Evolutionary conservation across 2,113 vertebrate species (phyloP).

Genomic region (Calidris pygmaea): DNA sequence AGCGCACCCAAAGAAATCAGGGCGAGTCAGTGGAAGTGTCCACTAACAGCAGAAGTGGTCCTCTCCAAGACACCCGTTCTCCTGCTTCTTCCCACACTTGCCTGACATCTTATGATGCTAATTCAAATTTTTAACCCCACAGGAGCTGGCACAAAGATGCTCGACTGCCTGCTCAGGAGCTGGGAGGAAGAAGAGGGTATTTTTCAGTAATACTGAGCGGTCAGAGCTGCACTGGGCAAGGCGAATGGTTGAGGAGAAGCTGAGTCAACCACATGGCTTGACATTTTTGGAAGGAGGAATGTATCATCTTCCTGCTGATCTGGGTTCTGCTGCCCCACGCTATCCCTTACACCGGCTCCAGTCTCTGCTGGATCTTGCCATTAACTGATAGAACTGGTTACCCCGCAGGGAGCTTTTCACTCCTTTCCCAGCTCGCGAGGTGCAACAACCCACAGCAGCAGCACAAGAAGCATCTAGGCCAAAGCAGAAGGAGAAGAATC

Average conservation of each 20-base stretch:
- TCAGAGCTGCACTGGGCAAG: not conserved
- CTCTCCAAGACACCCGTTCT: not conserved
- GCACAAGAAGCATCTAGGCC: not conserved
- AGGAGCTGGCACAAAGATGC: not conserved
- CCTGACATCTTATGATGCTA: not conserved
- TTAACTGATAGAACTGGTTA: not conserved
- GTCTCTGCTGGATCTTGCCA: not conserved
- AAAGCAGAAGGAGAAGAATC: not conserved
- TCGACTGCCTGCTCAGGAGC: not conserved
- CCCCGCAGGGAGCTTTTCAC: not conserved
- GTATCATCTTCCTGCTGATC: rapidly evolving
- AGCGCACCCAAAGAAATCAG: not conserved
- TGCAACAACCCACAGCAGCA: rapidly evolving
- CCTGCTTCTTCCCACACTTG: not conserved
- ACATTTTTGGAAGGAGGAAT: not conserved
- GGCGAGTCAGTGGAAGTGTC: not conserved
- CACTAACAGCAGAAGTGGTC: not conserved
- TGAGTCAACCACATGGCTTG: not conserved
- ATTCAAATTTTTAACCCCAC: not conserved
- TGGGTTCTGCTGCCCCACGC: not conserved
- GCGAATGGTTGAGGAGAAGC: not conserved
- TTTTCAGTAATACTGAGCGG: rapidly evolving
- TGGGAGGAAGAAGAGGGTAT: rapidly evolving
- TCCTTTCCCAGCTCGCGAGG: not conserved
- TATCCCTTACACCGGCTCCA: not conserved